Evolutionary conservation across 2,888 invertebrate genomes (phyloP).

Genomic region (Tenthredo mesomela): DNA sequence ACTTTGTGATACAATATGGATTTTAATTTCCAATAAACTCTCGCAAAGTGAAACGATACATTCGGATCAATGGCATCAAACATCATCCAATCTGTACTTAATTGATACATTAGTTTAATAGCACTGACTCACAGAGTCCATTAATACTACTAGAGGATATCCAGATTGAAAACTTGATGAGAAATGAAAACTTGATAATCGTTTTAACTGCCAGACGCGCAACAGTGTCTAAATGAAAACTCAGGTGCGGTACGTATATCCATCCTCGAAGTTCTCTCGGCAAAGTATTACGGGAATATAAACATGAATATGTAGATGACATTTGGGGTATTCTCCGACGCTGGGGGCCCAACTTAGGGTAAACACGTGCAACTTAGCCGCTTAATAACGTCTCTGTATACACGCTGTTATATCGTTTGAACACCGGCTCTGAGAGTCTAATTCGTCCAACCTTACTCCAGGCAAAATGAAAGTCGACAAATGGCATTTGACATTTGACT

Average conservation of each 20-base stretch:
- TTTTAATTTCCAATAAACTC: neutral
- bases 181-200: neutral
- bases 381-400: constrained; percentile 48
- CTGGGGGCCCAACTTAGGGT: constrained; percentile 39
- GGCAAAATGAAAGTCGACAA: neutral
- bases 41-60: neutral
- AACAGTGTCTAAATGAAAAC: constrained; percentile 10
- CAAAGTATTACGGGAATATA: constrained; percentile 57
- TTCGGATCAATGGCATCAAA: neutral
- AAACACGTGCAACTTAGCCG: constrained; percentile 49
- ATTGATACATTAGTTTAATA: neutral
- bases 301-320: constrained; percentile 71
- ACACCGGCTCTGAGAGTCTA: constrained; percentile 13
- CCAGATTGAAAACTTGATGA: neutral
- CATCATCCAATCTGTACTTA: neutral
- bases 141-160: neutral
- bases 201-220: neutral
- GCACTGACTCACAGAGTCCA: constrained; percentile 3
- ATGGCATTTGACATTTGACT: constrained; percentile 2
- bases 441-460: constrained; percentile 4
- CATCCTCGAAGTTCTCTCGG: constrained; percentile 15
- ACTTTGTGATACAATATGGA: neutral
- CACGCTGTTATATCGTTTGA: constrained; percentile 38
- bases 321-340: constrained; percentile 62
- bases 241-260: constrained; percentile 2